A percentile compares a stretch with the other conserved stretches of the same genome.
Evolutionary conservation across 2,888 invertebrate genomes (phyloP).

Genomic region (Sinodicranocentrus sp.): DNA sequence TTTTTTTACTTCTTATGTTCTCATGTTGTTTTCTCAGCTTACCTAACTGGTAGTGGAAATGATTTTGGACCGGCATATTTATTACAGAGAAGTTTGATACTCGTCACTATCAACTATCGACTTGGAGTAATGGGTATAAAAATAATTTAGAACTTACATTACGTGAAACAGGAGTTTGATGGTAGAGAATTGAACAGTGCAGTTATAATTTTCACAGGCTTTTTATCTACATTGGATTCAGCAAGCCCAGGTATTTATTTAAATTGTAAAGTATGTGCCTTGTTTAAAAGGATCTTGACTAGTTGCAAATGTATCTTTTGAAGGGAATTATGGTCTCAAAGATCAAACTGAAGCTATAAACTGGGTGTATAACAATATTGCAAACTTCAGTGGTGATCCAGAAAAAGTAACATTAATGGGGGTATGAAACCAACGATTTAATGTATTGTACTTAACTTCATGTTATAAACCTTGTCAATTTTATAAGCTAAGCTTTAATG

Average conservation of each 20-base stretch:
- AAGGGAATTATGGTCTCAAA: constrained; percentile 66
- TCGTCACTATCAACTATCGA: constrained; percentile 72
- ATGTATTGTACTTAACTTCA: too few relatives aligned
- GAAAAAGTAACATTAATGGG: constrained; percentile 57
- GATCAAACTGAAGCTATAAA: constrained; percentile 63
- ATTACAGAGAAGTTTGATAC: constrained; percentile 63
- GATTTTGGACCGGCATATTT: constrained; percentile 73
- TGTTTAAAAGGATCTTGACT: background rate
- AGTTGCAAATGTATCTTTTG: background rate
- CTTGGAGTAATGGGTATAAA: constrained; percentile 68
- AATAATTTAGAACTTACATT: background rate
- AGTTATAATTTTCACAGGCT: background rate
- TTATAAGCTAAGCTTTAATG: too few relatives aligned
- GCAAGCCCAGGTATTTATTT: constrained; percentile 46
- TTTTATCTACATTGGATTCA: constrained; percentile 45
- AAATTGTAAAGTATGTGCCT: background rate
- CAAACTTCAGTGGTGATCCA: constrained; percentile 63
- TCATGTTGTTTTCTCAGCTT: constrained; percentile 38
- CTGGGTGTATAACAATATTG: constrained; percentile 68
- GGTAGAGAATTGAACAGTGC: too few relatives aligned
- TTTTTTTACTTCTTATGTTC: too few relatives aligned
- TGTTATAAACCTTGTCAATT: too few relatives aligned
- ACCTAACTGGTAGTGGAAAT: constrained; percentile 59
- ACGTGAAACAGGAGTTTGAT: background rate
- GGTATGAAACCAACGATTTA: too few relatives aligned